A percentile compares a stretch with the other conserved stretches of the same genome.
Conservation (phyloP, 2,113 vertebrate genomes). For the Neoarius graeffei region DNA sequence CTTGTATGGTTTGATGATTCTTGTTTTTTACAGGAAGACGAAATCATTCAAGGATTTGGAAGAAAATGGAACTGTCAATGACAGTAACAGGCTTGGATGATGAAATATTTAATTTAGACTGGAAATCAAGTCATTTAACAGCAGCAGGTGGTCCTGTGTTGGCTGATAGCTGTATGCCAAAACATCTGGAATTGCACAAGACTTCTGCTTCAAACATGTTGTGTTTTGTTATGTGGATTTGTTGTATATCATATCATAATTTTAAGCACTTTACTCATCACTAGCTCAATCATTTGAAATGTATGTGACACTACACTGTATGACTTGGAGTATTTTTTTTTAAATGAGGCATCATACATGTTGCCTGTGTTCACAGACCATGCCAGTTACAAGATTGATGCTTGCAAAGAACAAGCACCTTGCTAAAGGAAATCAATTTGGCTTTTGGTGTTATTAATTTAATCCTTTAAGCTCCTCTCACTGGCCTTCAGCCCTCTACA, state of each 20-base stretch:
- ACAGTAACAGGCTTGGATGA: slow-evolving; percentile 16
- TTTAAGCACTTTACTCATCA: neutral
- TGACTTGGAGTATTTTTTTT: neutral
- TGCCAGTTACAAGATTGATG: slow-evolving; percentile 32
- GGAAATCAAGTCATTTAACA: slow-evolving; percentile 9
- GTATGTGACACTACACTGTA: neutral
- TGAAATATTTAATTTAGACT: slow-evolving; percentile 24
- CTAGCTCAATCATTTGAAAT: neutral
- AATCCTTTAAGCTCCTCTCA: slow-evolving; percentile 62
- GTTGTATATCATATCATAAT: neutral
- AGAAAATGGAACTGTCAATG: neutral
- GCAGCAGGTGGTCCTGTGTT: slow-evolving; percentile 18
- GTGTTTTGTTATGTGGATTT: neutral
- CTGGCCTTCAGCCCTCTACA: slow-evolving; percentile 54
- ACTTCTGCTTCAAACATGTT: neutral
- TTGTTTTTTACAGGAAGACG: neutral
- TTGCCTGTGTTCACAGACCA: neutral
- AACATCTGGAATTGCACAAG: neutral
- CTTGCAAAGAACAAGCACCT: slow-evolving; percentile 40
- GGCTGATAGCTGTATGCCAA: neutral
- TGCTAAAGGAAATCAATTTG: slow-evolving; percentile 59
- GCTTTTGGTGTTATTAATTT: slow-evolving; percentile 62
- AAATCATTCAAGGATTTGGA: slow-evolving; percentile 3
- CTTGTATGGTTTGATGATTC: neutral
- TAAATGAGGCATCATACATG: neutral